Evolutionary conservation across 2,888 invertebrate genomes (phyloP).

Genomic region (Periphyllus acericola): DNA sequence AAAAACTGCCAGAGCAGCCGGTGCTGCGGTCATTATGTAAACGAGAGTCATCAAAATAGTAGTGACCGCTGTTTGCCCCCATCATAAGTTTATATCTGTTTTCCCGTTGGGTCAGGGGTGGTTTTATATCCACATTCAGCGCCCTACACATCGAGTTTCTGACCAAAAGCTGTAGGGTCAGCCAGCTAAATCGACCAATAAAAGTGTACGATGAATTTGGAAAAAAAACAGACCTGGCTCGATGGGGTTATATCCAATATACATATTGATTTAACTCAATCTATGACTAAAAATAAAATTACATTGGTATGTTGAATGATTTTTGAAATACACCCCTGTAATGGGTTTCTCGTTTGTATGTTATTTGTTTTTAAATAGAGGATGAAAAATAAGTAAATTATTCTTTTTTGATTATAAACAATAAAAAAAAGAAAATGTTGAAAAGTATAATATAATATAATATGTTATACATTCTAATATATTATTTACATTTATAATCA

Average conservation of each 20-base stretch:
- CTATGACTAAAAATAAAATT: slow-evolving; percentile 32
- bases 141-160: slow-evolving; percentile 8
- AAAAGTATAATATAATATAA: background rate
- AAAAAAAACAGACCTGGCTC: slow-evolving; percentile 25
- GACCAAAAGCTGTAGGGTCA: slow-evolving; percentile 53
- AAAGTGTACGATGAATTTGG: slow-evolving; percentile 45
- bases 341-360: slow-evolving; percentile 5
- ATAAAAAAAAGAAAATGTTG: background rate
- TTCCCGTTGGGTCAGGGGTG: slow-evolving; percentile 50
- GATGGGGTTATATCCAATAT: slow-evolving; percentile 26
- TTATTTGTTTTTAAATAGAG: slow-evolving; percentile 30
- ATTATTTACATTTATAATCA: too few species aligned
- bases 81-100: slow-evolving; percentile 55
- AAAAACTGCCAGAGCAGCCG: slow-evolving; percentile 54
- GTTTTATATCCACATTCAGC: slow-evolving; percentile 53
- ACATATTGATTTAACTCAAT: slow-evolving; percentile 50
- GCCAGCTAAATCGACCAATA: slow-evolving; percentile 58
- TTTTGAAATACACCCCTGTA: slow-evolving; percentile 27
- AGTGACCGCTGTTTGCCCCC: slow-evolving; percentile 50
- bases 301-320: slow-evolving; percentile 27
- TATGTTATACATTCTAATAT: too few species aligned
- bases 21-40: slow-evolving; percentile 61
- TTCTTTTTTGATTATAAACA: background rate
- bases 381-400: background rate
- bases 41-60: slow-evolving; percentile 60